Evolutionary conservation across 2,888 invertebrate species (phyloP), one percentile per base, ranked within the genome.

Genomic region (Tinea trinotella): DNA sequence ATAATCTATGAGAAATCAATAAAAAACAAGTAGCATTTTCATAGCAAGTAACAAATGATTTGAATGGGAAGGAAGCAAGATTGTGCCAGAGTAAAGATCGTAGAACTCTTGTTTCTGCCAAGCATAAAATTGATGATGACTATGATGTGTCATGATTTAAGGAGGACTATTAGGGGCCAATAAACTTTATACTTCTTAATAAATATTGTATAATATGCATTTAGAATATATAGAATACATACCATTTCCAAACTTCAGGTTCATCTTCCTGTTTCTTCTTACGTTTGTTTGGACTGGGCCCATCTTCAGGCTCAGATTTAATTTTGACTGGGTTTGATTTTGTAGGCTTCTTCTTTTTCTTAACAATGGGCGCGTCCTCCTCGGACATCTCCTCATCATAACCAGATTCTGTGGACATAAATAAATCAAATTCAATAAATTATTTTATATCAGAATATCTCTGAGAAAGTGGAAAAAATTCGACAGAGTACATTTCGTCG

Each of bases 201-300:
- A n/a, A n/a, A n/a, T n/a, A n/a, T n/a, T n/a, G n/a, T n/a, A n/a
- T n/a, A n/a, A n/a, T n/a, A n/a, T 46, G 17, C 10, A 10, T 34
- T 10, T 10, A 9, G 9, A 30, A 30, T 30, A 30, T 30, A 30
- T 30, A 7, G 34, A 30, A 30, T 35, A 75, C 88, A 88, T 82
- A 95, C 96, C 96, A 96, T 89, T 95, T 93, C 96, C 96, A 96
- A 56, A 96, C 95, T 81, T 95, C 94, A 64, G 88, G 90, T 61
- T 91, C 90, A 59, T 94, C 93, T 54, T 95, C 95, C 61, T 92
- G 91, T 68, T 93, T 93, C 71, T 94, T 94, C 72, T 92, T 93
- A 55, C 89, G 89, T 61, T 91, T 92, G 40, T 88, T 89, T 49
- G 90, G 90, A 62, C 88, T 82, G 63, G 80, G 66, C 40, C 70